Percentiles rank a stretch among this genome's conserved stretches.
These are phyloP conservation scores for Apostichopus parvimensis DNA, from an alignment of 35 echinoderm and acorn worm genomes.

Conservation along the genomic window DNA sequence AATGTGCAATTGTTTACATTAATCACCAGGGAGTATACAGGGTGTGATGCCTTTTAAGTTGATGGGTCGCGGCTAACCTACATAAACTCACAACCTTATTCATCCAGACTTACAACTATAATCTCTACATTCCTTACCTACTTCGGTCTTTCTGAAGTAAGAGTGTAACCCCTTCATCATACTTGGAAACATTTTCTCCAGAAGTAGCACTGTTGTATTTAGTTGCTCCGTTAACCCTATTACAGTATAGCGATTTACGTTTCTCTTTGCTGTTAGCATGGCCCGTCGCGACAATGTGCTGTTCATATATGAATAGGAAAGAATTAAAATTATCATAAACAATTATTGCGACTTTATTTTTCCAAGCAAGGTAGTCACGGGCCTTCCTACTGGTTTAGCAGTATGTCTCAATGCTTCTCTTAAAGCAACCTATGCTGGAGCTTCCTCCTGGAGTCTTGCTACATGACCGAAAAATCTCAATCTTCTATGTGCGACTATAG, in stretches of 20 bases:
- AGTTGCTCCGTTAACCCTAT: conserved; percentile 28
- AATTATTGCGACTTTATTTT: background rate
- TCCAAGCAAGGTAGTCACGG: too few relatives aligned
- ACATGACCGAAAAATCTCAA: too few relatives aligned
- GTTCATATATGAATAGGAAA: background rate
- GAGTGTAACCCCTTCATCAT: conserved; percentile 25
- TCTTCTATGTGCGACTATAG: too few relatives aligned
- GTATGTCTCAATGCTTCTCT: too few relatives aligned
- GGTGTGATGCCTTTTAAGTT: too few relatives aligned
- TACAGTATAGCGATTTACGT: background rate
- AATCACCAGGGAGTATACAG: too few relatives aligned
- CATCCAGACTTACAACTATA: background rate
- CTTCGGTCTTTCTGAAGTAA: background rate
- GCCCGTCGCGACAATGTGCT: conserved; percentile 18
- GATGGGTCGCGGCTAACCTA: too few relatives aligned
- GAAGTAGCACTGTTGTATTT: conserved; percentile 15
- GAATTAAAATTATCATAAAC: background rate
- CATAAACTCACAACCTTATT: too few relatives aligned
- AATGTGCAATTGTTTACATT: too few relatives aligned
- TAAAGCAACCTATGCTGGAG: too few relatives aligned
- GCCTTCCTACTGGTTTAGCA: too few relatives aligned
- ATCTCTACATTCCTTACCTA: background rate
- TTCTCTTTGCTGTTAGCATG: conserved; percentile 22
- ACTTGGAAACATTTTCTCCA: conserved; percentile 31
- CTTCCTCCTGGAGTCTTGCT: too few relatives aligned